phyloP scores from a whole-genome alignment of 1,140 invertebrate genomes.

The Sminthurinus signatus region DNA sequence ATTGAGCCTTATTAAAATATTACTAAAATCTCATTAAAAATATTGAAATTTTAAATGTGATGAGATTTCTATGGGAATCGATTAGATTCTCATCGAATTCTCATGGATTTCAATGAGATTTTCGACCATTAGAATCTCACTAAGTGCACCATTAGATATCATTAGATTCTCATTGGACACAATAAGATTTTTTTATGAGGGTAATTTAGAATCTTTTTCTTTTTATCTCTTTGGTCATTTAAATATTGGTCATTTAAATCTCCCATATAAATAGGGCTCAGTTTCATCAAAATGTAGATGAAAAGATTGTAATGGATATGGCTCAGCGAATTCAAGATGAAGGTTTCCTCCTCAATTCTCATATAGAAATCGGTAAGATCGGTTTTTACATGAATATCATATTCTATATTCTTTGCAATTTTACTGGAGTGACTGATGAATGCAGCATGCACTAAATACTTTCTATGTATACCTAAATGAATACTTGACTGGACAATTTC shows the following conservation, averaged over 20 bases:
- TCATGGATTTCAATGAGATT: background rate
- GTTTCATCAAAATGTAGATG: constrained; percentile 48
- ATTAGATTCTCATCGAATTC: constrained; percentile 43
- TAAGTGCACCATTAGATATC: background rate
- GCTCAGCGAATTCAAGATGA: constrained; percentile 46
- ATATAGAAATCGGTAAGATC: constrained; percentile 51
- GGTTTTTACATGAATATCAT: no score
- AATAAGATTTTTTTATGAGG: background rate
- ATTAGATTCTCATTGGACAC: background rate
- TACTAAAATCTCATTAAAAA: no score
- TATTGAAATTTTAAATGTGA: no score
- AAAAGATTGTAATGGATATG: constrained; percentile 48
- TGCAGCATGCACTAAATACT: no score
- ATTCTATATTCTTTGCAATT: no score
- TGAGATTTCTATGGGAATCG: no score
- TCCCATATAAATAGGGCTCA: constrained; percentile 50
- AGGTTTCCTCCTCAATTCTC: constrained; percentile 46
- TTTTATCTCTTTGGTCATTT: background rate
- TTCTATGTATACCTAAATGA: no score
- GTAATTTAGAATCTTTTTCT: background rate
- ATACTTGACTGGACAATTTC: no score
- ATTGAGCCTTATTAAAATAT: no score
- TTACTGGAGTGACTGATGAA: no score
- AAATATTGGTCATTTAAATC: constrained; percentile 44
- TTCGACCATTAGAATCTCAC: background rate